Evolutionary conservation across 2,797 vertebrate species (phyloP), one percentile per base, ranked within the genome.

Genomic region (Phataginus tetradactyla): DNA sequence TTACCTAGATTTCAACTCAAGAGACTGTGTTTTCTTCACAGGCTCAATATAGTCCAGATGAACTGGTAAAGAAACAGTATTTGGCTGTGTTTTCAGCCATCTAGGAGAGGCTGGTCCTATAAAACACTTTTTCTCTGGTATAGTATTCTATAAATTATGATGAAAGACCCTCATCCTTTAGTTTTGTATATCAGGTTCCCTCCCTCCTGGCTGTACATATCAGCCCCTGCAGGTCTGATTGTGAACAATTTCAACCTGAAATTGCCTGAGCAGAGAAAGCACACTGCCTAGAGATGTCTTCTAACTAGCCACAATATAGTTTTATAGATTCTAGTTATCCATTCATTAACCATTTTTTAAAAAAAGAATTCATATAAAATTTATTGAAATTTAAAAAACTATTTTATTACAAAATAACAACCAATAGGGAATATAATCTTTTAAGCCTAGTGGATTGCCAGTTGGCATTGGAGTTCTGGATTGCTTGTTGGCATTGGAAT

Each of bases 401-500:
- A 81, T 90, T 92, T 87, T 94, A 68, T 75, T 80, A 72, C 4
- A 95, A 83, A 83, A 53, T 79, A 84, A 29, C n/a, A 63, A 63
- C n/a, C 13, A 37, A 64, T 25, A 91, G 5, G 59, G 20, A 63
- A 11, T 45, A 59, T 71, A 5, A 64, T 86, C 66, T 88, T 92
- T 71, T 64, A 77, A 81, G 34, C 29, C 61, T 91, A 55, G 12
- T 39, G 23, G 68, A 68, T 80, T 68, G 34, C 12, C 27, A 8
- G 23, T 42, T 78, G 61, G 53, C 18, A 20, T 71, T 78, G 32
- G n/a, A 51, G 18, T 72, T 63, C 79, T 63, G n/a, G 18, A 53
- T 68, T 53, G 17, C 37, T 32, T 23, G 3, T 49, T 78, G 27
- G 7, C 23, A 45, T 29, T 85, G 53, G 49, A 72, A 9, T 87